Conservation (phyloP, 1,140 invertebrate genomes). For the Hycleus phaleratus region DNA sequence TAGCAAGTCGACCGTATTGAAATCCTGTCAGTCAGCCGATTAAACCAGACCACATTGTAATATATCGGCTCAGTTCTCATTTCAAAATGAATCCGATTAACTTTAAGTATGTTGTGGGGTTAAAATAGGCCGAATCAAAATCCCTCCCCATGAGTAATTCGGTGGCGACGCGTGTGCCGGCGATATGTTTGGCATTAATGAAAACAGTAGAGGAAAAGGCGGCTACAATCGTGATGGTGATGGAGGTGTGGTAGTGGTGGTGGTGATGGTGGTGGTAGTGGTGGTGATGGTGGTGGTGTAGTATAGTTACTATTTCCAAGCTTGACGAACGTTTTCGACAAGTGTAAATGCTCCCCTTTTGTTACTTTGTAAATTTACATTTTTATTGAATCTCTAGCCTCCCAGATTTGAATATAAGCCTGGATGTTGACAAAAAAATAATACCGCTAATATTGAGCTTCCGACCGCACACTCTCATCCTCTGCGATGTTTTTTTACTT, state of each 20-base stretch:
- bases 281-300: no score
- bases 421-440: constrained; percentile 37
- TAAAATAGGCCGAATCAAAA: constrained; percentile 36
- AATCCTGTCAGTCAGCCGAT: constrained; percentile 23
- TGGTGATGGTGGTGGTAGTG: no score
- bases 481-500: not conserved
- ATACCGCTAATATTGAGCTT: constrained; percentile 34
- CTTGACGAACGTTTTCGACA: constrained; percentile 34
- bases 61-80: constrained; percentile 24
- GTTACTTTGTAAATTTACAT: constrained; percentile 38
- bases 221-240: not conserved
- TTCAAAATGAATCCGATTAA: constrained; percentile 38
- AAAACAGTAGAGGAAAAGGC: constrained; percentile 31
- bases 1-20: constrained; percentile 23
- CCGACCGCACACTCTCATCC: constrained; percentile 10
- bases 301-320: not conserved
- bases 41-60: constrained; percentile 19
- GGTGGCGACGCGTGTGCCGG: constrained; percentile 34
- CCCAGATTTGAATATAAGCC: constrained; percentile 38
- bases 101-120: constrained; percentile 37
- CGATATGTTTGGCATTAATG: constrained; percentile 40
- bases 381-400: constrained; percentile 40
- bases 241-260: no score
- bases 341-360: constrained; percentile 38
- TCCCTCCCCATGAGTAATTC: constrained; percentile 39